Conservation (phyloP, 2,113 vertebrate genomes). For the Ammodytes dubius region DNA sequence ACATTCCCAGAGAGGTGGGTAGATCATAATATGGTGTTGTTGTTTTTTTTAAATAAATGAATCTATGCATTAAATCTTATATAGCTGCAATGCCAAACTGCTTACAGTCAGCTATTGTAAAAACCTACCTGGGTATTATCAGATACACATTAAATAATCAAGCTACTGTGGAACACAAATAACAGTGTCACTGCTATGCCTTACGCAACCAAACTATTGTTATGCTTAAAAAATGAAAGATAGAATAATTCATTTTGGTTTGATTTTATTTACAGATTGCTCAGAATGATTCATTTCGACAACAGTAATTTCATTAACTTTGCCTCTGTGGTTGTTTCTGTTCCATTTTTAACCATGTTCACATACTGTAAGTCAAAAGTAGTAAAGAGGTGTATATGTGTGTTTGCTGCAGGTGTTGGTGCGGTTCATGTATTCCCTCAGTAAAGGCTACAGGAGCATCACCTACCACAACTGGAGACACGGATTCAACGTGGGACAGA, state of each 20-base stretch:
- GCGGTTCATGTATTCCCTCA: conserved; percentile 85
- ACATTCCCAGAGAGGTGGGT: conserved; percentile 86
- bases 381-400: background rate
- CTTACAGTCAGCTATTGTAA: too few relatives aligned
- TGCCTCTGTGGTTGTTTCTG: too few relatives aligned
- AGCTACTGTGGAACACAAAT: background rate
- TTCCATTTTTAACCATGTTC: too few relatives aligned
- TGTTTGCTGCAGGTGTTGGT: conserved; percentile 77
- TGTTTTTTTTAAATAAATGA: accelerated
- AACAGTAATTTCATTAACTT: background rate
- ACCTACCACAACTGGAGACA: conserved; percentile 91
- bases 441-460: conserved; percentile 87
- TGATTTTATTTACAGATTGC: background rate
- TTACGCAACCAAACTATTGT: background rate
- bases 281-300: background rate
- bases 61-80: background rate
- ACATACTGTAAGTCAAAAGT: background rate
- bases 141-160: background rate
- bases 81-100: background rate
- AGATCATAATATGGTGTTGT: background rate
- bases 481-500: conserved; percentile 89
- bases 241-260: background rate
- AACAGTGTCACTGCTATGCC: background rate
- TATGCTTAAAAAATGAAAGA: background rate
- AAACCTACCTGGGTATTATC: too few relatives aligned